Evolutionary conservation across 2,797 vertebrate species (phyloP), one percentile per base, ranked within the genome.

Genomic region (Arvicola amphibius): DNA sequence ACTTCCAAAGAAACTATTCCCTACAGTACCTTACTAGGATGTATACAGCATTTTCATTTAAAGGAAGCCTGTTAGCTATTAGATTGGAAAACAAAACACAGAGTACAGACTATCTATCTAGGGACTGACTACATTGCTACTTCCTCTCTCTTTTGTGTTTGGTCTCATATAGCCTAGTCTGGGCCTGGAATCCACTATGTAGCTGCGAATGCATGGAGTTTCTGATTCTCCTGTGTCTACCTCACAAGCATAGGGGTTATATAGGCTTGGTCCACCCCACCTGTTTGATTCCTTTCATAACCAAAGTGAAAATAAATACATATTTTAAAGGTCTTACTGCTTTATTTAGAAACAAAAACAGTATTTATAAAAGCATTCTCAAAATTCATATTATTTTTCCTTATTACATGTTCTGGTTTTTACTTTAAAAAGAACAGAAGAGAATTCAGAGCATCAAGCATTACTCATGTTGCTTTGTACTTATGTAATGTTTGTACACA

Each of bases 341-440:
- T 76, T 48, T 80, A 71, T 71, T 85, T 80, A 86, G 40, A 56
- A 89, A 74, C 85, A 91, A 88, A 90, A 95, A 51, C 37, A 32
- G 5, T 84, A 92, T 48, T 90, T 83, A 76, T 85, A 85, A 93
- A 95, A 69, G 43, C 10, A 80, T 91, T 92, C 91, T 74, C 14
- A 91, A 90, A 88, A 73, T 56, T 61, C 83, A 16, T 69, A 17
- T n/a, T 69, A 88, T 77, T 84, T 92, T 48, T 67, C 11, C 79
- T 96, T 61, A 94, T 81, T 90, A 4, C 37, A 59, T 65, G 71
- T 92, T 69, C 40, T 95, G 80, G 63, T 77, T 61, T 80, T 74
- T 94, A 93, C 5, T 80, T 2, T n/a, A 76, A 21, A 69, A 90
- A 92, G 25, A 67, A 93, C 16, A 53, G 34, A 80, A 59, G 27